A percentile compares a stretch with the other conserved stretches of the same genome.
Conservation (phyloP, 2,797 vertebrate genomes). For the Orientallactaga sibirica region DNA sequence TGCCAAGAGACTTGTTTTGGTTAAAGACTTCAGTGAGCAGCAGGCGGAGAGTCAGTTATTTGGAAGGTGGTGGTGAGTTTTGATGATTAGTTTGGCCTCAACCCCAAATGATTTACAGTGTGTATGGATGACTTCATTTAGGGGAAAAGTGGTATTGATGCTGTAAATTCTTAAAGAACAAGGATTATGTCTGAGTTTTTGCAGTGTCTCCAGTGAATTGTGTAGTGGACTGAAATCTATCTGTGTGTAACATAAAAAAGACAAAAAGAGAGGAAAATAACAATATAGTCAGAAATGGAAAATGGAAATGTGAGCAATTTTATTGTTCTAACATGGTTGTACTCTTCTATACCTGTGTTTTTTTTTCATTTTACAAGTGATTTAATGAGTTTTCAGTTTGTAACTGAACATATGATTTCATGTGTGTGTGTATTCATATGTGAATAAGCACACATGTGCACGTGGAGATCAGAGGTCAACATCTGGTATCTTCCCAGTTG, state of each 20-base stretch:
- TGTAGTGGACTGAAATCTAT: neutral
- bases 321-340: neutral
- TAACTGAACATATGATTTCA: neutral
- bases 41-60: constrained; percentile 13
- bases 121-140: constrained; percentile 13
- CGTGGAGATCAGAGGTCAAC: too few relatives aligned
- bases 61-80: constrained; percentile 56
- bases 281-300: neutral
- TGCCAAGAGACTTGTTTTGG: constrained; percentile 16
- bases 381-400: constrained; percentile 11
- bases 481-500: too few relatives aligned
- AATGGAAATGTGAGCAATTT: neutral
- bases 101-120: constrained; percentile 12
- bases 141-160: neutral
- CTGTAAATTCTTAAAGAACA: constrained; percentile 16
- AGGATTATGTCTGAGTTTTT: constrained; percentile 27
- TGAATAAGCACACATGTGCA: too few relatives aligned
- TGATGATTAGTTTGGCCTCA: constrained; percentile 44
- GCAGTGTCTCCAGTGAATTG: neutral
- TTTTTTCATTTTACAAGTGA: constrained; percentile 39
- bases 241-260: neutral
- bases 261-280: neutral
- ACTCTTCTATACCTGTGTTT: neutral
- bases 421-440: too few relatives aligned
- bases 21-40: constrained; percentile 3